These are phyloP conservation scores for Malacoctenus gilli DNA, from an alignment of 2,797 vertebrate species.

Conservation along the genomic window DNA sequence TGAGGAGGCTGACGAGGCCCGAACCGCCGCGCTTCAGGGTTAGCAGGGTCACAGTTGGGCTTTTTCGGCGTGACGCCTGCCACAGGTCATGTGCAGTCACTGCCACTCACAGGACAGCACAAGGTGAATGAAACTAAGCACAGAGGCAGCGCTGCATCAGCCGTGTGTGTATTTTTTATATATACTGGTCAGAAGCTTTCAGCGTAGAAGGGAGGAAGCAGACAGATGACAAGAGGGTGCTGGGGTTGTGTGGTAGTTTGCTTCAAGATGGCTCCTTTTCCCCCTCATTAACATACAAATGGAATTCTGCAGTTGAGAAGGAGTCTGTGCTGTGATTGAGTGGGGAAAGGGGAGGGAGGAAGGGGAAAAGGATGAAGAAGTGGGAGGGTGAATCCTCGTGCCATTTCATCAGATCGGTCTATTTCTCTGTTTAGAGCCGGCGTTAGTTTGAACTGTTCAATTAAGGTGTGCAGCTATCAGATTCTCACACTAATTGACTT, in stretches of 20 bases:
- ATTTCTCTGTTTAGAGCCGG: constrained; percentile 73
- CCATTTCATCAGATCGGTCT: constrained; percentile 80
- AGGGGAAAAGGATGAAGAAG: constrained; percentile 45
- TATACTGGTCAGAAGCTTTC: constrained; percentile 19
- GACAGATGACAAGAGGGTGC: constrained; percentile 18
- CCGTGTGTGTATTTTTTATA: constrained; percentile 24
- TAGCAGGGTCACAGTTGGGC: constrained; percentile 49
- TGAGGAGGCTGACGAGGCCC: constrained; percentile 39
- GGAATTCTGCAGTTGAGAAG: constrained; percentile 82
- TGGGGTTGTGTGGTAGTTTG: constrained; percentile 21
- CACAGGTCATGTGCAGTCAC: constrained; percentile 4
- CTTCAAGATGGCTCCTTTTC: constrained; percentile 71
- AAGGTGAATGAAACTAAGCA: constrained; percentile 7
- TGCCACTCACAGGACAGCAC: neutral
- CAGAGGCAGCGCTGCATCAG: constrained; percentile 7
- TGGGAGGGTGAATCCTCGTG: constrained; percentile 66
- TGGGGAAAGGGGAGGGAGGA: constrained; percentile 50
- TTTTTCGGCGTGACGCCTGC: constrained; percentile 11
- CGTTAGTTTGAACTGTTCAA: constrained; percentile 72
- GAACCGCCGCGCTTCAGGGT: constrained; percentile 47
- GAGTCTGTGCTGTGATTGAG: constrained; percentile 78
- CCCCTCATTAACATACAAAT: constrained; percentile 86
- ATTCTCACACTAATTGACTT: constrained; percentile 80
- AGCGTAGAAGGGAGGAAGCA: constrained; percentile 20
- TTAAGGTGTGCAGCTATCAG: constrained; percentile 76